phyloP scores from a whole-genome alignment of 2,888 invertebrate genomes.

The Aphidius colemani region DNA sequence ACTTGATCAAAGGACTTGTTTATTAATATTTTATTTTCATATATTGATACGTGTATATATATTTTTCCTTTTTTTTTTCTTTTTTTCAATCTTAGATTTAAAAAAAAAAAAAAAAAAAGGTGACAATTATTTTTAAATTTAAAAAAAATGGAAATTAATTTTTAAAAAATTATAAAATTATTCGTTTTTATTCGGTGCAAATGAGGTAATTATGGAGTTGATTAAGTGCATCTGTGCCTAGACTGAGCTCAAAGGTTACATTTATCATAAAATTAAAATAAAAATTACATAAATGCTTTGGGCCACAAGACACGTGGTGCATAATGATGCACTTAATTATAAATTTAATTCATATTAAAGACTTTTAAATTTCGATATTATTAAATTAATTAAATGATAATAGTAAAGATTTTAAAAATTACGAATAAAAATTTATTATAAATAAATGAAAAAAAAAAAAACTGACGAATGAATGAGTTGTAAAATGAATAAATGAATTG shows the following conservation, averaged over 20 bases:
- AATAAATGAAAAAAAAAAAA: slow-evolving; percentile 16
- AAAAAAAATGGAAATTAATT: not conserved
- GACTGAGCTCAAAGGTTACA: slow-evolving; percentile 49
- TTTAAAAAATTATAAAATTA: not conserved
- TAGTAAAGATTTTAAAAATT: slow-evolving; percentile 22
- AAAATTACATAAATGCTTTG: slow-evolving; percentile 29
- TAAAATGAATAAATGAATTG: slow-evolving; percentile 41
- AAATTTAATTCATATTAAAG: slow-evolving; percentile 20
- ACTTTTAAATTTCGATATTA: slow-evolving; percentile 31
- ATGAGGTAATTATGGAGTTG: not conserved
- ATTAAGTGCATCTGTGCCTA: slow-evolving; percentile 43
- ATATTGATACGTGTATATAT: too few species aligned
- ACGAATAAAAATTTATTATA: slow-evolving; percentile 29
- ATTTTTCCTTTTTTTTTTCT: too few species aligned
- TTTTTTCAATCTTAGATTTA: too few species aligned
- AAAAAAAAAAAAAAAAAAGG: slow-evolving; percentile 14
- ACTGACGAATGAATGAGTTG: not conserved
- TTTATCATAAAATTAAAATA: too few species aligned
- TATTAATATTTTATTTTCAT: too few species aligned
- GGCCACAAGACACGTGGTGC: slow-evolving; percentile 53
- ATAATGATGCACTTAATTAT: slow-evolving; percentile 38
- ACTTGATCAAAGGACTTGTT: too few species aligned
- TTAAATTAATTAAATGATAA: slow-evolving; percentile 26
- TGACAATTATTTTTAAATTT: slow-evolving; percentile 9
- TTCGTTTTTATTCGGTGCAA: not conserved